These are phyloP conservation scores for Tipula lateralis DNA, from an alignment of 2,888 invertebrate genomes.

Conservation along the genomic window DNA sequence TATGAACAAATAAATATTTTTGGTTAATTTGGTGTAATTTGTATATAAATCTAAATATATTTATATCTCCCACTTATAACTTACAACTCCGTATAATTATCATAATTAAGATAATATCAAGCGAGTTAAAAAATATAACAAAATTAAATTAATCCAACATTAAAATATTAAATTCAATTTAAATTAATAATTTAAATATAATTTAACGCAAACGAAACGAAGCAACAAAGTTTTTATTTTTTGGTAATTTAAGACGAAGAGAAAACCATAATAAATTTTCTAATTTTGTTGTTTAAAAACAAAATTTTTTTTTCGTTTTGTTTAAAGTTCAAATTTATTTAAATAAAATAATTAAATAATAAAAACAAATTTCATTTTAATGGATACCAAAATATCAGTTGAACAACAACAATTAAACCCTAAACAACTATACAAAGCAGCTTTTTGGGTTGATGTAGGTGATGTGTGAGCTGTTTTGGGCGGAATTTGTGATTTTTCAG, in stretches of 20 bases:
- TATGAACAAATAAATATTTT: neutral
- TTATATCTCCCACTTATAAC: neutral
- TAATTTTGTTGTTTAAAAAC: neutral
- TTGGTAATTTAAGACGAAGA: slow-evolving; percentile 2
- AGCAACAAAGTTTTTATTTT: neutral
- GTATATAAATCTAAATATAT: neutral
- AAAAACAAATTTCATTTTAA: neutral
- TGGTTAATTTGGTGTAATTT: neutral
- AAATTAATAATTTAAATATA: slow-evolving; percentile 6
- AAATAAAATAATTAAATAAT: slow-evolving; percentile 6
- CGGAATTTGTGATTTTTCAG: neutral
- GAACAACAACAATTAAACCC: neutral
- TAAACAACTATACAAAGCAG: neutral
- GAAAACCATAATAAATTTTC: neutral
- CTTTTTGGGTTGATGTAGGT: neutral
- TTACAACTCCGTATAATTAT: neutral
- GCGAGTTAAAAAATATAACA: neutral
- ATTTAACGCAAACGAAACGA: neutral
- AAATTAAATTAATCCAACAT: neutral
- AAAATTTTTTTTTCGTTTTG: neutral
- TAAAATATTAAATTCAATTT: slow-evolving; percentile 19
- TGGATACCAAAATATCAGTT: neutral
- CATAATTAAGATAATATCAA: neutral
- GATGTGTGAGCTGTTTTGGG: neutral
- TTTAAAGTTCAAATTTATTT: neutral